Percentiles rank a stretch among this genome's conserved stretches.
Evolutionary conservation across 2,888 invertebrate genomes (phyloP).

Genomic region (Polylopha cassiicola): DNA sequence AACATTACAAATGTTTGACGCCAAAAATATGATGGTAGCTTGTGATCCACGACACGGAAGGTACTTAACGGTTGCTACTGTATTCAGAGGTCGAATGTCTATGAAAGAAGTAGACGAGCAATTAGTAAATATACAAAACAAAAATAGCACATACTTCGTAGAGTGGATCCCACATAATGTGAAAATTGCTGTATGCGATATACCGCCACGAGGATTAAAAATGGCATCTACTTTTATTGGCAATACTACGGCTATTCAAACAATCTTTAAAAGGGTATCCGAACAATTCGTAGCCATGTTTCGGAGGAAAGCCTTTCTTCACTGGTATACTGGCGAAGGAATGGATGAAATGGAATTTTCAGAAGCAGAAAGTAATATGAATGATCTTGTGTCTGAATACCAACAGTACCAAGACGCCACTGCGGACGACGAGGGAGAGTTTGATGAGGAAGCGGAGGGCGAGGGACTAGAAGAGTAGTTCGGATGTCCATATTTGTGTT

Average conservation of each 20-base stretch:
- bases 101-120: constrained; percentile 95
- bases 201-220: constrained; percentile 84
- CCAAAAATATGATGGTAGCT: constrained; percentile 92
- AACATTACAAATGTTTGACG: constrained; percentile 79
- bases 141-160: constrained; percentile 86
- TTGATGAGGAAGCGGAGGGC: constrained; percentile 73
- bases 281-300: constrained; percentile 96
- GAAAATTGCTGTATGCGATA: constrained; percentile 88
- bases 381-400: constrained; percentile 84
- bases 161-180: constrained; percentile 89
- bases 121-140: constrained; percentile 85
- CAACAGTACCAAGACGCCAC: constrained; percentile 84
- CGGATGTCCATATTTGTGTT: too few relatives aligned
- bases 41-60: constrained; percentile 94
- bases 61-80: constrained; percentile 92
- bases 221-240: constrained; percentile 94
- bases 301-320: constrained; percentile 95
- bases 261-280: constrained; percentile 89
- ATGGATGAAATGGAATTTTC: constrained; percentile 96
- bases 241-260: constrained; percentile 91
- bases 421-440: constrained; percentile 76
- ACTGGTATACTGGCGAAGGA: constrained; percentile 96
- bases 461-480: constrained; percentile 70
- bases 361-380: constrained; percentile 92
- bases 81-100: constrained; percentile 93